A percentile compares a stretch with the other conserved stretches of the same genome.
Evolutionary conservation across 30 jellyfish, hydroid and myxozoan species (phyloP).

Genomic region (Mastigias papua): DNA sequence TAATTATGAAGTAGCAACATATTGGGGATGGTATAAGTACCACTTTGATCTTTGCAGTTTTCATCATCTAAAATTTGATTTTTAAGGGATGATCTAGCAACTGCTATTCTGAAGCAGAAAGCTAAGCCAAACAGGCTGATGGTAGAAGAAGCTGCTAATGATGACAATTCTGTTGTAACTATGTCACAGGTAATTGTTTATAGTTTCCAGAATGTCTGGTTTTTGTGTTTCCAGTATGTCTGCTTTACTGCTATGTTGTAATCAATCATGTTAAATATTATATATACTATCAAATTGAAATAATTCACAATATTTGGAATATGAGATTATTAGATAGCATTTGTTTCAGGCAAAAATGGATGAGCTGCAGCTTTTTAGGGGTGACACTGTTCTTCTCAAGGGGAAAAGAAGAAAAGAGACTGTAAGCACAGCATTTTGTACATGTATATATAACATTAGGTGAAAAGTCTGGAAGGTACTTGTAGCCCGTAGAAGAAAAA

Average conservation of each 20-base stretch:
- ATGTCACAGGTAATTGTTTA: slow-evolving; percentile 85
- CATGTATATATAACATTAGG: no score
- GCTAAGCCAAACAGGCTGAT: slow-evolving; percentile 96
- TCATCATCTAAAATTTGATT: background rate
- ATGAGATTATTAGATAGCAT: background rate
- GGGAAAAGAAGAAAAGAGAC: slow-evolving; percentile 97
- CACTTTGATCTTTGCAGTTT: background rate
- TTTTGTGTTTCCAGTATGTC: no score
- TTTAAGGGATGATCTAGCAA: slow-evolving; percentile 96
- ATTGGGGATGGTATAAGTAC: no score
- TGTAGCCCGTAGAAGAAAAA: no score
- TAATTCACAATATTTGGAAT: background rate
- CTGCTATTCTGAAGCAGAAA: slow-evolving; percentile 95
- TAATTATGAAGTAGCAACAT: no score
- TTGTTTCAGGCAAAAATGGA: slow-evolving; percentile 93
- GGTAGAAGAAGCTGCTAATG: slow-evolving; percentile 99
- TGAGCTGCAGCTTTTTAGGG: slow-evolving; percentile 96
- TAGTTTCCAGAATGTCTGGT: no score
- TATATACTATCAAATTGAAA: no score
- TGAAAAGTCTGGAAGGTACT: no score
- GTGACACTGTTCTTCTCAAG: slow-evolving; percentile 96
- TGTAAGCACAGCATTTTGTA: slow-evolving; percentile 22
- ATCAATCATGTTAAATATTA: no score
- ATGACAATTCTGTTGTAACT: slow-evolving; percentile 98
- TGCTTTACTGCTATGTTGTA: no score